Conservation (phyloP, 2,113 vertebrate species). For the Mobula birostris region DNA sequence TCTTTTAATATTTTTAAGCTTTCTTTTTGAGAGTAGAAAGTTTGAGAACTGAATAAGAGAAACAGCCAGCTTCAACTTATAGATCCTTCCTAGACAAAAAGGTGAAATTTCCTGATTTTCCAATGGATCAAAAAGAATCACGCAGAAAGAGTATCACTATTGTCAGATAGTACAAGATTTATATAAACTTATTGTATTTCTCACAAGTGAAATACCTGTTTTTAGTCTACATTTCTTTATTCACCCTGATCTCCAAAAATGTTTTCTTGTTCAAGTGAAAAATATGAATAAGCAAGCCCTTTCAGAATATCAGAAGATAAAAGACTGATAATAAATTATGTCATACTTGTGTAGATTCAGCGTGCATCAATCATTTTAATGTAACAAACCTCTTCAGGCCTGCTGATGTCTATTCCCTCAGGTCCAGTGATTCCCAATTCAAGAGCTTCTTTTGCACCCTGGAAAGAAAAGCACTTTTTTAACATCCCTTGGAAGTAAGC, state of each 20-base stretch:
- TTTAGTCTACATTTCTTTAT: not conserved
- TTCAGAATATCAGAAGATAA: not conserved
- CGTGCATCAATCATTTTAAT: not conserved
- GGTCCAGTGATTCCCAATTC: slow-evolving; percentile 91
- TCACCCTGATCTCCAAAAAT: not conserved
- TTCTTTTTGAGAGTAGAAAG: too few relatives aligned
- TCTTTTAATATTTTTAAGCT: too few relatives aligned
- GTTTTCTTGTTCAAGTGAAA: not conserved
- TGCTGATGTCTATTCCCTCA: slow-evolving; percentile 92
- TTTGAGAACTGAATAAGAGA: not conserved
- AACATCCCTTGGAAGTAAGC: not conserved
- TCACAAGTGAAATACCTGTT: not conserved
- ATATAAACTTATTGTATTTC: too few relatives aligned
- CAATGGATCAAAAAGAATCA: not conserved
- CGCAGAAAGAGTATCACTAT: not conserved
- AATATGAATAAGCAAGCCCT: not conserved
- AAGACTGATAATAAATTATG: too few relatives aligned
- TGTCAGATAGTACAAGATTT: not conserved
- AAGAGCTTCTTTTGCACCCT: slow-evolving; percentile 87
- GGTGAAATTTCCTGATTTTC: not conserved
- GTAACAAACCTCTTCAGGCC: slow-evolving; percentile 81
- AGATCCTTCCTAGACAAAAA: not conserved
- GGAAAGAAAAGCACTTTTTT: not conserved
- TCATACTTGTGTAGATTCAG: not conserved
- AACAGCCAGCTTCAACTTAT: not conserved